Evolutionary conservation across 2,888 invertebrate species (phyloP).

Genomic region (Pachydiplax longipennis): DNA sequence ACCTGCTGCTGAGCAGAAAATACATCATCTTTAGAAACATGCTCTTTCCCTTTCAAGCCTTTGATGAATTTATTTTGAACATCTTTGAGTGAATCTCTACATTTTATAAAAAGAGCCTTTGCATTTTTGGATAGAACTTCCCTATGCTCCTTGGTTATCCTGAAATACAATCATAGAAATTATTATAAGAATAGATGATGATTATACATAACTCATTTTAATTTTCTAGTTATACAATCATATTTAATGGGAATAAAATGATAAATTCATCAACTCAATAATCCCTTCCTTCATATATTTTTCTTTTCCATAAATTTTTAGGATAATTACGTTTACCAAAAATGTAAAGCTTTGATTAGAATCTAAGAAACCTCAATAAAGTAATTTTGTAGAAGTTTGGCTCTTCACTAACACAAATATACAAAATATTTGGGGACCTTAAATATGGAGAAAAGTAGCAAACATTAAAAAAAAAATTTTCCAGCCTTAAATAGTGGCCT

Average conservation of each 20-base stretch:
- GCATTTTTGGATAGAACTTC: conserved; percentile 89
- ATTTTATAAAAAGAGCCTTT: conserved; percentile 79
- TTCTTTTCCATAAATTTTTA: background rate
- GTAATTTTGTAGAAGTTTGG: too few relatives aligned
- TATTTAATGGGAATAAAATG: background rate
- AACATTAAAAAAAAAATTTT: too few relatives aligned
- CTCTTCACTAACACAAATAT: too few relatives aligned
- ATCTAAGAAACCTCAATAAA: too few relatives aligned
- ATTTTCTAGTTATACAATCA: too few relatives aligned
- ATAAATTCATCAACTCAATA: background rate
- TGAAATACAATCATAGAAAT: conserved; percentile 55
- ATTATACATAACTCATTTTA: background rate
- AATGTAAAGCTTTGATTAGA: too few relatives aligned
- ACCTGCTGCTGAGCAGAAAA: conserved; percentile 69
- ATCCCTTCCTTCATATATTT: background rate
- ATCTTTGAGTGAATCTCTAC: conserved; percentile 78
- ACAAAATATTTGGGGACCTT: too few relatives aligned
- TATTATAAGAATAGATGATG: background rate
- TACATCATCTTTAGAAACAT: conserved; percentile 74
- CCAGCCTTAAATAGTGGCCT: too few relatives aligned
- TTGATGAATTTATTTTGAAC: conserved; percentile 77
- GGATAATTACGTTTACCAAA: too few relatives aligned
- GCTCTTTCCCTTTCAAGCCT: conserved; percentile 73
- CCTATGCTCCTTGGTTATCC: conserved; percentile 91
- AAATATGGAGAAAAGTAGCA: too few relatives aligned